Evolutionary conservation across 2,888 invertebrate species (phyloP).

Genomic region (Nineta flava): DNA sequence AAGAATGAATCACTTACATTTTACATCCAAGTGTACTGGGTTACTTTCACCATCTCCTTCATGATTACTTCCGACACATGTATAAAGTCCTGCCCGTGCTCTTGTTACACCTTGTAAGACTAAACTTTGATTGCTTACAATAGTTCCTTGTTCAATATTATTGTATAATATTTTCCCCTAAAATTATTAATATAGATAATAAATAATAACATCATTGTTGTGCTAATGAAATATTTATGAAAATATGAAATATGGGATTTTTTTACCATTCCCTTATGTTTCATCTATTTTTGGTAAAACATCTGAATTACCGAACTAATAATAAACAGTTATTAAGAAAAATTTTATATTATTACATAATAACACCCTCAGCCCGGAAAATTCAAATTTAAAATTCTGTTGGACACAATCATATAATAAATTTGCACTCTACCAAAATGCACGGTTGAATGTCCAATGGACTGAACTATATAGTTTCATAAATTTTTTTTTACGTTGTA

Average conservation of each 20-base stretch:
- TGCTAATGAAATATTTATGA: not conserved
- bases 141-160: slow-evolving; percentile 63
- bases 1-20: slow-evolving; percentile 48
- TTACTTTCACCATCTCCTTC: slow-evolving; percentile 83
- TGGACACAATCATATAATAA: too few relatives aligned
- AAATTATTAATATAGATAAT: slow-evolving; percentile 10
- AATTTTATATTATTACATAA: too few relatives aligned
- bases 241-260: not conserved
- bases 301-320: too few relatives aligned
- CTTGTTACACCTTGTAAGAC: slow-evolving; percentile 75
- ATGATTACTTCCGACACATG: slow-evolving; percentile 73
- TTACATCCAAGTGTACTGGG: slow-evolving; percentile 64
- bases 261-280: slow-evolving; percentile 3
- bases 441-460: too few relatives aligned
- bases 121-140: slow-evolving; percentile 76
- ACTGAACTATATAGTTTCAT: too few relatives aligned
- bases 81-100: slow-evolving; percentile 64
- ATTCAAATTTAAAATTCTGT: too few relatives aligned
- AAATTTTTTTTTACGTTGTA: too few relatives aligned
- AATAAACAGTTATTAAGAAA: too few relatives aligned
- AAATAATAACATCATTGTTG: too few relatives aligned
- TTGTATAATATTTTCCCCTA: slow-evolving; percentile 65
- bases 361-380: too few relatives aligned
- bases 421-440: too few relatives aligned
- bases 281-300: not conserved